Conservation (phyloP, 2,888 invertebrate species). For the Heteromyza rotundicornis region DNA sequence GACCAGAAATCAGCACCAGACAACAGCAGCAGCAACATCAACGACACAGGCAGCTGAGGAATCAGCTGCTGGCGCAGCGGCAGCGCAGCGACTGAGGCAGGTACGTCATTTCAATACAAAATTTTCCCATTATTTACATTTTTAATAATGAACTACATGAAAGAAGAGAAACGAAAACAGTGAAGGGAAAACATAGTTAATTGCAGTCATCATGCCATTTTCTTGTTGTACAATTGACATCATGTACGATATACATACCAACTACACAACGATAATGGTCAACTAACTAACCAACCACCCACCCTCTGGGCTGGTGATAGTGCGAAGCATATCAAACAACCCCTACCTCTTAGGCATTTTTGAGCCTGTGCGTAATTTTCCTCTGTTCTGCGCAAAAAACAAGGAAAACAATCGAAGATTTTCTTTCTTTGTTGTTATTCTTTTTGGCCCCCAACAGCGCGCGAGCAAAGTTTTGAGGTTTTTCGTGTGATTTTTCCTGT, state of each 20-base stretch:
- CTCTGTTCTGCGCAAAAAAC: too few species aligned
- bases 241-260: neutral
- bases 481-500: neutral
- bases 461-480: neutral
- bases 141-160: neutral
- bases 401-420: too few species aligned
- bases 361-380: too few species aligned
- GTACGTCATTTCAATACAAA: slow-evolving; percentile 23
- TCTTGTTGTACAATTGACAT: slow-evolving; percentile 1
- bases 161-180: neutral
- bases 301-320: neutral
- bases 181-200: neutral
- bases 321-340: neutral
- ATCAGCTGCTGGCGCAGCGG: slow-evolving; percentile 27
- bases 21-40: slow-evolving; percentile 24
- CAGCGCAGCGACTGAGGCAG: slow-evolving; percentile 33
- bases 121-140: slow-evolving; percentile 9
- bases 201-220: slow-evolving; percentile 1
- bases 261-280: neutral
- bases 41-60: slow-evolving; percentile 27
- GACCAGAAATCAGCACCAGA: neutral
- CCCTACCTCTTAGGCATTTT: neutral
- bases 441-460: neutral
- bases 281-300: too few species aligned
- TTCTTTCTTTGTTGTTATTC: too few species aligned